Conservation (phyloP, 2,888 invertebrate genomes). For the Pristionchus maxplancki region DNA sequence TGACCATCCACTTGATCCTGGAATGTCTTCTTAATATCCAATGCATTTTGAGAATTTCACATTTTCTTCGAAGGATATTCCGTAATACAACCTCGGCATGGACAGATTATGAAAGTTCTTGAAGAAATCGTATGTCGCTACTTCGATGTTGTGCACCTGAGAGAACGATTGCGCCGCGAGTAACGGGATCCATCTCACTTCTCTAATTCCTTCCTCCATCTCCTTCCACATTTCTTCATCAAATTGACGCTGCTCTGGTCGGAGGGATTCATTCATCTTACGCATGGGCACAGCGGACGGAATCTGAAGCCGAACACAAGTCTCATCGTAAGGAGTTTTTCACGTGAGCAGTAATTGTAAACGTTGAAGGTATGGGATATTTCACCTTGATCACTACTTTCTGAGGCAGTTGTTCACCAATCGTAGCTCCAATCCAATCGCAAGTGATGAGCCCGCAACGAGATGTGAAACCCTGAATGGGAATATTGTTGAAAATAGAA, state of each 20-base stretch:
- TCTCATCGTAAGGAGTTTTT: no score
- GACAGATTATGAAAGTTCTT: background rate
- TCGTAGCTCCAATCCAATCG: background rate
- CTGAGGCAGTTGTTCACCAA: background rate
- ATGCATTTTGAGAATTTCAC: background rate
- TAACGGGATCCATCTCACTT: background rate
- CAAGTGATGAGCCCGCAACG: background rate
- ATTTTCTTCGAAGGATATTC: background rate
- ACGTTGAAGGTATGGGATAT: no score
- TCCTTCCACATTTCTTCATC: background rate
- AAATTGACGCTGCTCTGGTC: background rate
- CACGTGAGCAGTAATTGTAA: no score
- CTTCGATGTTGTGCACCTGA: background rate
- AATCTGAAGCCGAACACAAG: background rate
- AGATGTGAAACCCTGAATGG: background rate
- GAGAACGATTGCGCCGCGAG: no score
- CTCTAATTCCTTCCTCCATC: background rate
- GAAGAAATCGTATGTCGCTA: background rate
- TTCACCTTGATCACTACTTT: background rate
- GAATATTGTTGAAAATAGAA: background rate
- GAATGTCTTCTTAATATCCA: background rate
- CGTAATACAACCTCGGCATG: background rate
- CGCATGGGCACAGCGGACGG: background rate
- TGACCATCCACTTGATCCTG: background rate
- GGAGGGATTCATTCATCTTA: background rate